Evolutionary conservation across 2,888 invertebrate species (phyloP).

Genomic region (Saturnia japonica): DNA sequence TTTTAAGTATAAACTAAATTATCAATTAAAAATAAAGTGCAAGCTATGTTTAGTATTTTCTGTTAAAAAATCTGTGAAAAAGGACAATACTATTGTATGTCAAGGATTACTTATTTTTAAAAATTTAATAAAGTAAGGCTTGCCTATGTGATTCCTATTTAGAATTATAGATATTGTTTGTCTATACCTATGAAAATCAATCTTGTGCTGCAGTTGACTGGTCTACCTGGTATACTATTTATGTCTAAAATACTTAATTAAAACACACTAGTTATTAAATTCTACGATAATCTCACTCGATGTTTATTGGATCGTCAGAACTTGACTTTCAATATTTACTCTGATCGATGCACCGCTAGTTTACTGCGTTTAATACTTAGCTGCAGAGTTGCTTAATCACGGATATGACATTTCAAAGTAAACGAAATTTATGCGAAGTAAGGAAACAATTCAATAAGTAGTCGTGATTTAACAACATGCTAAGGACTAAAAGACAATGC

Average conservation of each 20-base stretch:
- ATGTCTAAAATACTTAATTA: neutral
- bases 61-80: neutral
- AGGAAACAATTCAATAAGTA: slow-evolving; percentile 12
- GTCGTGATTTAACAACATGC: slow-evolving; percentile 14
- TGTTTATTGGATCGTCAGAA: neutral
- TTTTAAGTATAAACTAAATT: neutral
- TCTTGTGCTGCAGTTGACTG: neutral
- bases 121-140: neutral
- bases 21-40: neutral
- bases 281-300: neutral
- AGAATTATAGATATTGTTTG: neutral
- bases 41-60: neutral
- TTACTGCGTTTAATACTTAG: neutral
- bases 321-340: neutral
- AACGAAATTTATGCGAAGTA: neutral
- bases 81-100: neutral
- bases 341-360: neutral
- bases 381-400: neutral
- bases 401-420: neutral
- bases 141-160: neutral
- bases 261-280: neutral
- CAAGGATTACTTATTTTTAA: too few species aligned
- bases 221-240: neutral
- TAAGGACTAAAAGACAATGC: slow-evolving; percentile 43
- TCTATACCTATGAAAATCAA: neutral